These are phyloP conservation scores for Yponomeuta evonymella DNA, from an alignment of 2,888 invertebrate genomes.

Conservation along the genomic window DNA sequence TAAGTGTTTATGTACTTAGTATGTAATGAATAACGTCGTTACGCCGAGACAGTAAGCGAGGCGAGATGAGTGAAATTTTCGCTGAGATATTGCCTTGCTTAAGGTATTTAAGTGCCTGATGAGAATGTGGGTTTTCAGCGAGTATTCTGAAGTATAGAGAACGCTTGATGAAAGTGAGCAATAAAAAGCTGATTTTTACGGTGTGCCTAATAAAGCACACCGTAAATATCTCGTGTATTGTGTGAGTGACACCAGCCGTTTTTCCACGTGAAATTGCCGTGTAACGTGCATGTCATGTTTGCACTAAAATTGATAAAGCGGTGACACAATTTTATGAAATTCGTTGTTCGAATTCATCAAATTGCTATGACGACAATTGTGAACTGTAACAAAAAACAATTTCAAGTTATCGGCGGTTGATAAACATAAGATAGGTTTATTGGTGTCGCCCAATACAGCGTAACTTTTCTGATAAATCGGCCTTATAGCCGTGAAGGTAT, in stretches of 20 bases:
- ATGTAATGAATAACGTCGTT: constrained; percentile 25
- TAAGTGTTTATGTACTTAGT: constrained; percentile 28
- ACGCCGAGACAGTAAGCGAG: constrained; percentile 32
- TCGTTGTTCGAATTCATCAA: background rate
- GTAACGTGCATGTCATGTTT: background rate
- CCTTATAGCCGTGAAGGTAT: background rate
- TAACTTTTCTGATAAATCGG: constrained; percentile 3
- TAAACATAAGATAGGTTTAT: constrained; percentile 1
- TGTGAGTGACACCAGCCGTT: background rate
- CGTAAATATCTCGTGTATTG: background rate
- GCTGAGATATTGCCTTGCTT: constrained; percentile 3
- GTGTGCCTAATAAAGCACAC: background rate
- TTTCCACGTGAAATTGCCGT: background rate
- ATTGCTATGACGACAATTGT: background rate
- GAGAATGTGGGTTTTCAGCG: background rate
- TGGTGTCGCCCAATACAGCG: background rate
- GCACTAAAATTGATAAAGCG: background rate
- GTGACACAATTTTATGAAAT: background rate
- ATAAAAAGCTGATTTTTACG: no score
- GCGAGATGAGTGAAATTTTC: constrained; percentile 8
- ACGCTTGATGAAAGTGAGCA: background rate
- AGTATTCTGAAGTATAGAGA: background rate
- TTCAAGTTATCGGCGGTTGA: background rate
- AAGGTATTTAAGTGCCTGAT: background rate
- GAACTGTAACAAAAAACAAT: background rate